These are phyloP conservation scores for Megalonaias nervosa DNA, from an alignment of 1,140 invertebrate species.

Conservation along the genomic window DNA sequence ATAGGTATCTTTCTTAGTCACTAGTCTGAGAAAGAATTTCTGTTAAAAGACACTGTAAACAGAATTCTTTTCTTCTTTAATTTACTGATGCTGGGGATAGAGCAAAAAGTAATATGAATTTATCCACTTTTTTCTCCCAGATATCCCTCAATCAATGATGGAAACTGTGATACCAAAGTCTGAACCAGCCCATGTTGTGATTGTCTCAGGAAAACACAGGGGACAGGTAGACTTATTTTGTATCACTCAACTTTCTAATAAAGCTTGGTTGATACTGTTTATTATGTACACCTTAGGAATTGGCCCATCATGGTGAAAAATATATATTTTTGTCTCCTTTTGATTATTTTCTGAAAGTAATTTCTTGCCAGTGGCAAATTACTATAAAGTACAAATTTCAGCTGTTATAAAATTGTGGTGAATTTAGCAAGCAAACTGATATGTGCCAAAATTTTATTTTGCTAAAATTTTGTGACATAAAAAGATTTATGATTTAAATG, in stretches of 20 bases:
- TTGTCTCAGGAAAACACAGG: slow-evolving; percentile 66
- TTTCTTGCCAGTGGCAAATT: background rate
- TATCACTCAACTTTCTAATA: background rate
- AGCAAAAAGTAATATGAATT: no score
- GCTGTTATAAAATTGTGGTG: background rate
- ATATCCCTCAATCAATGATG: slow-evolving; percentile 63
- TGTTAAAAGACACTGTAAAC: no score
- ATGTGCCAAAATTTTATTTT: no score
- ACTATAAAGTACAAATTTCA: background rate
- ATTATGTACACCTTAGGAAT: background rate
- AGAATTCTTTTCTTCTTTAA: no score
- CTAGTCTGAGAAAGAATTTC: no score
- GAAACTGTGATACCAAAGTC: slow-evolving; percentile 71
- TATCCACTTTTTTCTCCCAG: slow-evolving; percentile 32
- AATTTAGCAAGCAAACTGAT: background rate
- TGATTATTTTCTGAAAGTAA: no score
- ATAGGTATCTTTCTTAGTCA: no score
- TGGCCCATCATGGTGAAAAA: background rate
- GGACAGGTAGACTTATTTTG: slow-evolving; percentile 58
- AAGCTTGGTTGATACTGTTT: background rate
- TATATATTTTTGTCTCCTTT: background rate
- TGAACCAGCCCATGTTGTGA: slow-evolving; percentile 62
- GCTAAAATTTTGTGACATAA: no score
- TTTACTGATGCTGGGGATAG: no score
- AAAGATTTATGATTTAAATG: no score